Base-by-base conservation (phyloP, 2,888 invertebrate genomes). In the Nomada ruficornis region DNA sequence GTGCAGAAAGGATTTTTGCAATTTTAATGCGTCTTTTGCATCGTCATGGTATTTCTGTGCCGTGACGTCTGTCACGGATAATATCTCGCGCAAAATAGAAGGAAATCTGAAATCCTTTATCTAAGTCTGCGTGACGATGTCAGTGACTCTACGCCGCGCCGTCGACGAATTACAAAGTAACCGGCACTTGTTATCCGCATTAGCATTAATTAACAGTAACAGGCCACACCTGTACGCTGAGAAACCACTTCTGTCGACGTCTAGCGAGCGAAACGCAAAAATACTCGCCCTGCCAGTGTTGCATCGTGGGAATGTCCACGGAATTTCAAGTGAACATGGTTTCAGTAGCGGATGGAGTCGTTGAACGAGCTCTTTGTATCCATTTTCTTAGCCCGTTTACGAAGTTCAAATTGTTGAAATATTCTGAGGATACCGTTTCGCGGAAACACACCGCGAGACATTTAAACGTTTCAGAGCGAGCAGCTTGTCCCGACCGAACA, bases 131-230 rank as follows among this genome's bases (percentile, higher is more conserved):
- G 77, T 88, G 87, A 88, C 86, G 86, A 88, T 83, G 77, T 65
- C 78, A 81, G 81, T 81, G 74, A 74, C 74, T 79, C 36, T 7
- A 36, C 36, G 36, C 85, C 85, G 83, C 86, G 85, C 80, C 82
- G 72, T 74, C 77, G 73, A 83, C 87, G 85, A 85, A 80, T 88
- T 87, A 82, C 87, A 82, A 83, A 86, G 80, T 82, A 86, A 86
- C 86, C 86, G 83, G 59, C 78, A 69, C 86, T 88, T 78, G 86
- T 88, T 88, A 86, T 73, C 72, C 74, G 83, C 60, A 85, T 88
- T 87, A 83, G 85, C 87, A 81, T 88, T 87, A 87, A 88, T 87
- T 88, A 88, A 82, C 84, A 76, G 71, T 68, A 64, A 69, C 74
- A 55, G 60, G 44, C 20, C 70, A 29, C 80, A 79, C 76, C 74